Evolutionary conservation across 2,888 invertebrate genomes (phyloP), one percentile per base, ranked within the genome.

Genomic region (Rhagium mordax): DNA sequence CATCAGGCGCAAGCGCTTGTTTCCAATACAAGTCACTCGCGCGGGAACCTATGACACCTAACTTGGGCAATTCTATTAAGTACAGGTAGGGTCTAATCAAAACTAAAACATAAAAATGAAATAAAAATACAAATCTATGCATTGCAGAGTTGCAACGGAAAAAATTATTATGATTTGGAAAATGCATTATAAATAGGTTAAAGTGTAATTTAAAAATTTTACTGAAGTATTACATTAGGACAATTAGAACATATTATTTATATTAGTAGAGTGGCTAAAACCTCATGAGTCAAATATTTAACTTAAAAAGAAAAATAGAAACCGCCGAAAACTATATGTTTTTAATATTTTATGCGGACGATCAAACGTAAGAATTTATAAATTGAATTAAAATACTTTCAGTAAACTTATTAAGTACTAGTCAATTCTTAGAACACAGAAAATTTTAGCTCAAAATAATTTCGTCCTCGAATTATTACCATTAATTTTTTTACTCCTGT

Each of bases 1-100:
- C 74, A 70, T 61, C 77, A 79, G 78, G 81, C 80, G 81, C 77
- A 74, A 75, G 78, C 74, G 78, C 76, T 72, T 68, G 70, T 62
- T 71, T 18, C 47, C 47, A 69, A 21, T 7, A 68, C 68, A 78
- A 74, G 73, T 64, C 76, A 74, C 77, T 74, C 53, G 75, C 76
- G 61, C 69, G 73, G 75, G 72, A 67, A 75, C 75, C 13, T 62
- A n/a, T 57, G 49, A 48, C 41, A 66, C 69, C 53, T 53, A 60
- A 59, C 20, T 29, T 15, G 49, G 69, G 48, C 60, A 41, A 27
- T 69, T 60, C 47, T 67, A 70, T 48, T 48, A 68, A 65, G 59
- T 72, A 71, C 51, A 51, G 53, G 71, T 27, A 49, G 60, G 68
- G 74, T 47, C 60, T 21, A 67, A 74, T 66, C 47, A 69, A 61